phyloP scores from a whole-genome alignment of 2,888 invertebrate species.

The Apodemia zela region DNA sequence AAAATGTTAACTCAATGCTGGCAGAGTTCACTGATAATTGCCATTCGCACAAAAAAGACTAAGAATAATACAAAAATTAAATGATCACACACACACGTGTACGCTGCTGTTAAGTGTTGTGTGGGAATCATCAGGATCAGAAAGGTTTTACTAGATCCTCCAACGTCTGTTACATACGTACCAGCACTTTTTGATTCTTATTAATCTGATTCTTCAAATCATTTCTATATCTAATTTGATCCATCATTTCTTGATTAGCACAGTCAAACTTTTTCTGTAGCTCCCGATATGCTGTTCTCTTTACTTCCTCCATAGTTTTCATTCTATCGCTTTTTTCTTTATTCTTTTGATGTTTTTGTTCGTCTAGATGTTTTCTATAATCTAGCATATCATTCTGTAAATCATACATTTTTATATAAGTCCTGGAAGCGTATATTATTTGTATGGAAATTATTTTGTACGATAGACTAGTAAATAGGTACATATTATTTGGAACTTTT shows the following conservation, averaged over 20 bases:
- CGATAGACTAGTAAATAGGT: no score
- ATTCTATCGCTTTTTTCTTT: conserved; percentile 43
- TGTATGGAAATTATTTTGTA: no score
- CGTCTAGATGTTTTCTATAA: conserved; percentile 52
- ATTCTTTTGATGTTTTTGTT: conserved; percentile 43
- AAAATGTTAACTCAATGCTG: no score
- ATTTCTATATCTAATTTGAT: conserved; percentile 59
- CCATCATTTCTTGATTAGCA: conserved; percentile 52
- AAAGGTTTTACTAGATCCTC: background rate
- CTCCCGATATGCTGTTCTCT: conserved; percentile 49
- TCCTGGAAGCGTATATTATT: no score
- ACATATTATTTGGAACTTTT: no score
- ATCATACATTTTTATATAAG: background rate
- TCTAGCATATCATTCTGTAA: conserved; percentile 54
- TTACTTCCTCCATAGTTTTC: conserved; percentile 53
- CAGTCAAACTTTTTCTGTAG: conserved; percentile 46
- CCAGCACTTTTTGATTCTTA: conserved; percentile 55
- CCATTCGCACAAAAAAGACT: no score
- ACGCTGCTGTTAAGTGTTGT: no score
- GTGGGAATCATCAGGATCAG: no score
- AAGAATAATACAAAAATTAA: no score
- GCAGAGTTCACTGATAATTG: no score
- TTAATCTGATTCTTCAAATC: conserved; percentile 51
- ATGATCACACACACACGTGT: no score
- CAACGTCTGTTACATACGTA: conserved; percentile 28